Evolutionary conservation across 2,113 vertebrate species (phyloP).

Genomic region (Cephalopholis sonnerati): DNA sequence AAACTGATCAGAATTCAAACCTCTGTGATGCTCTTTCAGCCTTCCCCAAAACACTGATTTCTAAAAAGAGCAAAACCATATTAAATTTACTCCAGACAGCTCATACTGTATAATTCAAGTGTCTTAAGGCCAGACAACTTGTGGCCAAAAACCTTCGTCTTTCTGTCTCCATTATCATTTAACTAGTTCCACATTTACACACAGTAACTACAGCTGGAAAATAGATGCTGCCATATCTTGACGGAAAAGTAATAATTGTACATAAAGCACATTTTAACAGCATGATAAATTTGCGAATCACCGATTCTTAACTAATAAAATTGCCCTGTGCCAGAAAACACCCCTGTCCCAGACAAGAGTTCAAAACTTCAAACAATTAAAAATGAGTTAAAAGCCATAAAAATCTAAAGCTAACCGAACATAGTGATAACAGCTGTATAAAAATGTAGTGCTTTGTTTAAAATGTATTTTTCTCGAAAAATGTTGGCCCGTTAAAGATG

Average conservation of each 20-base stretch:
- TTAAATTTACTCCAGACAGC: neutral
- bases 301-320: no score
- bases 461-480: no score
- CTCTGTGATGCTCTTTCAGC: neutral
- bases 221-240: neutral
- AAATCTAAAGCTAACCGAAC: no score
- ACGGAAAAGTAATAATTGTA: neutral
- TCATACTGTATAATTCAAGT: neutral
- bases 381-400: no score
- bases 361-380: no score
- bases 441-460: no score
- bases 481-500: no score
- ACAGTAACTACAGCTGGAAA: neutral
- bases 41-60: slow-evolving; percentile 7
- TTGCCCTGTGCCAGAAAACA: no score
- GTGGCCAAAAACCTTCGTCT: neutral
- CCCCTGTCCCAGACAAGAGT: no score
- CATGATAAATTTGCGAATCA: no score
- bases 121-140: neutral
- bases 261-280: neutral
- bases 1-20: neutral
- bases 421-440: no score
- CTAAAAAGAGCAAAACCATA: neutral
- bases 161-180: neutral
- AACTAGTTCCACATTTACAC: neutral